Conservation (phyloP, 2,113 vertebrate species). For the Desmodus rotundus region DNA sequence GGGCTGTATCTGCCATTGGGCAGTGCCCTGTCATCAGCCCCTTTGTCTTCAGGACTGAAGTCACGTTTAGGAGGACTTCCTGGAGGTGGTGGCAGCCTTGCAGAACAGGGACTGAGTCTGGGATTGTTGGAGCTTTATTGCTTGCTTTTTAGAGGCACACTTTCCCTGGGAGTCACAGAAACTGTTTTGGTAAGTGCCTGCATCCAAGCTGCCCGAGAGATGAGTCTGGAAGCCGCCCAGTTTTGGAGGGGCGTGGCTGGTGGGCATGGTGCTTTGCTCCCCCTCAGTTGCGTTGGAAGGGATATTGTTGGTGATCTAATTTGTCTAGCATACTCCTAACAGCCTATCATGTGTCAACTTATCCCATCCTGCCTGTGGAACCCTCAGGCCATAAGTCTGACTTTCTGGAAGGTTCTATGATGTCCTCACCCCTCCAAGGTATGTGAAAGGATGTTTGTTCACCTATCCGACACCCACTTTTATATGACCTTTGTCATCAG, state of each 20-base stretch:
- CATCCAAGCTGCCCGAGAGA: accelerated
- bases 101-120: not conserved
- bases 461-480: too few relatives aligned
- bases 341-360: accelerated
- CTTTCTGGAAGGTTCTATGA: not conserved
- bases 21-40: accelerated
- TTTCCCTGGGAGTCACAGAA: accelerated
- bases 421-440: not conserved
- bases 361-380: accelerated
- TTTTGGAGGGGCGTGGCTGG: accelerated
- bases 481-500: accelerated
- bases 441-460: not conserved
- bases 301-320: not conserved
- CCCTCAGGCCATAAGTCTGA: not conserved
- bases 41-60: not conserved
- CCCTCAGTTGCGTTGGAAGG: accelerated
- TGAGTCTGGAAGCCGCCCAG: not conserved
- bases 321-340: not conserved
- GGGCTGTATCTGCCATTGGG: accelerated
- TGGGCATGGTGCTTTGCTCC: accelerated
- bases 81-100: accelerated
- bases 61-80: not conserved
- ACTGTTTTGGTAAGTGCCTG: not conserved
- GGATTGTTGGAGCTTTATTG: accelerated
- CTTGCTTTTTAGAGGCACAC: not conserved